A percentile compares a stretch with the other conserved stretches of the same genome.
Conservation (phyloP, 2,888 invertebrate species). For the Hypomecis punctinalis region DNA sequence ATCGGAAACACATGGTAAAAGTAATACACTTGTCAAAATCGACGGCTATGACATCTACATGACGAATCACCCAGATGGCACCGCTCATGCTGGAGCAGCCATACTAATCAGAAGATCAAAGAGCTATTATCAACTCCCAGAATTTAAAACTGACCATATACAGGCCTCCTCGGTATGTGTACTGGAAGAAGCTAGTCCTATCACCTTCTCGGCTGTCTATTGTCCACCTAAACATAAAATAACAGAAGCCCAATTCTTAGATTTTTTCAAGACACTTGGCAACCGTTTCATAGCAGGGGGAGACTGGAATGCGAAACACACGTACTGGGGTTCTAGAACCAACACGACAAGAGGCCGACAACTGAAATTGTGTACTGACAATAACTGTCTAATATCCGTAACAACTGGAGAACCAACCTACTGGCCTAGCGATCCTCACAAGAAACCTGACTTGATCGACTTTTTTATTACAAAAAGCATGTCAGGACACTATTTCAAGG, state of each 20-base stretch:
- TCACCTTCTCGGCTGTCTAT: neutral
- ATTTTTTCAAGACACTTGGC: too few relatives aligned
- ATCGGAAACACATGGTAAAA: slow-evolving; percentile 36
- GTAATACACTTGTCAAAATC: slow-evolving; percentile 21
- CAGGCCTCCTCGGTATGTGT: neutral
- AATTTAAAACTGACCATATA: slow-evolving; percentile 1
- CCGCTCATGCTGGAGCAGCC: slow-evolving; percentile 36
- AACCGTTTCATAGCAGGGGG: too few relatives aligned
- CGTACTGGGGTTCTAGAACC: too few relatives aligned
- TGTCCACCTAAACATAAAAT: neutral
- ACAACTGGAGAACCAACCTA: neutral
- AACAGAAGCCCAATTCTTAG: neutral
- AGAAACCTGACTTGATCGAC: neutral
- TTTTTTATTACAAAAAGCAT: neutral
- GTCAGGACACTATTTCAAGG: neutral
- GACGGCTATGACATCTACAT: slow-evolving; percentile 31
- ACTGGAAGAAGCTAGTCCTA: neutral
- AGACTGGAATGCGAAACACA: too few relatives aligned
- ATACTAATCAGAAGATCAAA: neutral
- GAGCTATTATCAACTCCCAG: neutral
- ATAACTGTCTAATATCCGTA: neutral
- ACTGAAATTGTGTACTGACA: neutral
- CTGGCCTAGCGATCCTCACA: neutral
- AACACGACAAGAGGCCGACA: too few relatives aligned
- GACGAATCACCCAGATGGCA: slow-evolving; percentile 39